phyloP scores from a whole-genome alignment of 2,888 invertebrate species.

The Asteroscopus sphinx region DNA sequence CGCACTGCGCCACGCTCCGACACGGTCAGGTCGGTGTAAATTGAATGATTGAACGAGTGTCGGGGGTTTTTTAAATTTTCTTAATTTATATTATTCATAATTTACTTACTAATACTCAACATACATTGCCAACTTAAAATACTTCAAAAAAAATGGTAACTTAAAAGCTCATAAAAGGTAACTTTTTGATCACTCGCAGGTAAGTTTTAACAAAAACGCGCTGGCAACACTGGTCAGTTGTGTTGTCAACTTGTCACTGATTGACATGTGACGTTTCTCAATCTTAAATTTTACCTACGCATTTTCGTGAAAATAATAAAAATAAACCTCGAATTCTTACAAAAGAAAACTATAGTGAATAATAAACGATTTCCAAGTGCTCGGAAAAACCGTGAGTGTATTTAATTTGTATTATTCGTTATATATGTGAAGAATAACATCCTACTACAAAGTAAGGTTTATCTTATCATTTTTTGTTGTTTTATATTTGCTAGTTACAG shows the following conservation, averaged over 20 bases:
- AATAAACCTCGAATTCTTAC: constrained; percentile 38
- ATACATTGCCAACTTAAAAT: too few species aligned
- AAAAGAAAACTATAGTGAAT: constrained; percentile 22
- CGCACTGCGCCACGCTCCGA: too few species aligned
- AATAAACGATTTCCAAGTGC: constrained; percentile 23
- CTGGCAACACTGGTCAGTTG: constrained; percentile 37
- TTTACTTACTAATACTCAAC: too few species aligned
- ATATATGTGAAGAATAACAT: constrained; percentile 21
- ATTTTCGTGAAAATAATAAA: constrained; percentile 59
- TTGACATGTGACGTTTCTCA: constrained; percentile 67
- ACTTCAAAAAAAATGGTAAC: too few species aligned
- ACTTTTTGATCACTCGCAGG: too few species aligned
- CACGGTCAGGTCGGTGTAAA: too few species aligned
- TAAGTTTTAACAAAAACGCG: too few species aligned
- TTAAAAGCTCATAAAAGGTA: too few species aligned
- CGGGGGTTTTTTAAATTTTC: too few species aligned
- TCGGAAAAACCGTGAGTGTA: constrained; percentile 37
- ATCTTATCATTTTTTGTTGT: constrained; percentile 52
- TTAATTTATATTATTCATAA: too few species aligned
- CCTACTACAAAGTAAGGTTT: constrained; percentile 16
- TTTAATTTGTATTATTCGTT: constrained; percentile 34
- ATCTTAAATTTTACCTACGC: constrained; percentile 68
- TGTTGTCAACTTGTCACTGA: too few species aligned
- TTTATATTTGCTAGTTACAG: constrained; percentile 44
- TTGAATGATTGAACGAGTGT: too few species aligned